Percentiles rank a stretch among this genome's conserved stretches.
phyloP scores from a whole-genome alignment of 2,113 vertebrate genomes.

The Nematolebias whitei region DNA sequence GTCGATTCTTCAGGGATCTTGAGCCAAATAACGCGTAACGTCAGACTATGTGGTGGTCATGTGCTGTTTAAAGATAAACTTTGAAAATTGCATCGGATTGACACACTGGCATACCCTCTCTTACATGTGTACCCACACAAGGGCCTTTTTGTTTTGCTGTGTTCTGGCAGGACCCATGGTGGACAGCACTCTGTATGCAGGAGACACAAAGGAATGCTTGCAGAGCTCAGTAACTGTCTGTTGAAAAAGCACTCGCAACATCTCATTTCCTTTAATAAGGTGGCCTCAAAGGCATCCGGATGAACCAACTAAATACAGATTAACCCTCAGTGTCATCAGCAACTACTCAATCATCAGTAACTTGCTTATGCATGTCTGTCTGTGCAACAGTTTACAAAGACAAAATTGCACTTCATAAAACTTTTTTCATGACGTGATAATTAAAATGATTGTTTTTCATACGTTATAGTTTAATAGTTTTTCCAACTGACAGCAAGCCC shows the following conservation, averaged over 20 bases:
- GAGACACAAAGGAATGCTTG: slow-evolving; percentile 69
- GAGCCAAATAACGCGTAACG: slow-evolving; percentile 63
- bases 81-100: slow-evolving; percentile 66
- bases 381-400: neutral
- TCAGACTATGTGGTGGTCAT: slow-evolving; percentile 60
- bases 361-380: slow-evolving; percentile 31
- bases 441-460: too few species aligned
- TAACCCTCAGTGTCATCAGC: slow-evolving; percentile 77
- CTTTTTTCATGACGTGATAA: neutral
- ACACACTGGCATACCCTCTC: slow-evolving; percentile 67
- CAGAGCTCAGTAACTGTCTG: slow-evolving; percentile 71
- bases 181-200: slow-evolving; percentile 42
- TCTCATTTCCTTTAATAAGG: slow-evolving; percentile 79
- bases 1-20: slow-evolving; percentile 68
- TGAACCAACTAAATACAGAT: slow-evolving; percentile 82
- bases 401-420: slow-evolving; percentile 14
- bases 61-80: slow-evolving; percentile 72
- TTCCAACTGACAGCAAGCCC: too few species aligned
- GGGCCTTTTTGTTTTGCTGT: slow-evolving; percentile 64
- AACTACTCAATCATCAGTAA: slow-evolving; percentile 73
- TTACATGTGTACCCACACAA: slow-evolving; percentile 70
- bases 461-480: too few species aligned
- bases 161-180: slow-evolving; percentile 49
- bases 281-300: slow-evolving; percentile 79
- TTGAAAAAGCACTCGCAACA: slow-evolving; percentile 74